A percentile compares a stretch with the other conserved stretches of the same genome.
Conservation (phyloP, 35 echinoderm and acorn worm genomes). For the Apostichopus japonicus region DNA sequence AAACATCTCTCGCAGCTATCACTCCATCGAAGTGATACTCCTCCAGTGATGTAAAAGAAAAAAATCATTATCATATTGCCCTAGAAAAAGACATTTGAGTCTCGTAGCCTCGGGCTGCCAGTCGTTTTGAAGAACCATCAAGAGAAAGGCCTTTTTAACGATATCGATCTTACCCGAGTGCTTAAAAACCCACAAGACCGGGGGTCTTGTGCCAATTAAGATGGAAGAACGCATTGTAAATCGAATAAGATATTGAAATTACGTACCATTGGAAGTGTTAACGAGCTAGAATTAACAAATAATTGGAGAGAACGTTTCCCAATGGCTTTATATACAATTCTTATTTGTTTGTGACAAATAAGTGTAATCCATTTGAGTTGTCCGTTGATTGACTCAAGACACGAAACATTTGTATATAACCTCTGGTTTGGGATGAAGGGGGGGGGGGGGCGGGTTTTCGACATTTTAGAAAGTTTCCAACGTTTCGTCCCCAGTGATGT, state of each 20-base stretch:
- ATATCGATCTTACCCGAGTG: conserved; percentile 30
- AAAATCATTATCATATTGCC: conserved; percentile 43
- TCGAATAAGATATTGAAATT: conserved; percentile 51
- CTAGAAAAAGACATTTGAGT: conserved; percentile 47
- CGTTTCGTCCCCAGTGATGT: neutral
- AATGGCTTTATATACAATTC: conserved; percentile 23
- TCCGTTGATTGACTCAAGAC: neutral
- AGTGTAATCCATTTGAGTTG: neutral
- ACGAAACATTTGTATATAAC: neutral
- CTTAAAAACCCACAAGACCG: conserved; percentile 15
- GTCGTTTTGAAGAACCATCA: conserved; percentile 39
- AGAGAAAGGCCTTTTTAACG: conserved; percentile 31
- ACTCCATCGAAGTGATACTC: neutral
- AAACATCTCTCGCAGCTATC: neutral
- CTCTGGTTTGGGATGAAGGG: neutral
- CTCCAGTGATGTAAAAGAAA: neutral
- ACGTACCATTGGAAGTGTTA: conserved; percentile 33
- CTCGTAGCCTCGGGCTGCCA: conserved; percentile 30
- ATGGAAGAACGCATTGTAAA: conserved; percentile 18
- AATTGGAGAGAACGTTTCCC: conserved; percentile 30
- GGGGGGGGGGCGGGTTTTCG: neutral
- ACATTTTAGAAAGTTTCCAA: neutral
- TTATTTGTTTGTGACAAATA: conserved; percentile 14
- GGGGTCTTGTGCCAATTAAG: conserved; percentile 28
- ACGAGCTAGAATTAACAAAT: conserved; percentile 18